Evolutionary conservation across 1,140 invertebrate species (phyloP), one percentile per base, ranked within the genome.

Genomic region (Rhyacophila brunnea): DNA sequence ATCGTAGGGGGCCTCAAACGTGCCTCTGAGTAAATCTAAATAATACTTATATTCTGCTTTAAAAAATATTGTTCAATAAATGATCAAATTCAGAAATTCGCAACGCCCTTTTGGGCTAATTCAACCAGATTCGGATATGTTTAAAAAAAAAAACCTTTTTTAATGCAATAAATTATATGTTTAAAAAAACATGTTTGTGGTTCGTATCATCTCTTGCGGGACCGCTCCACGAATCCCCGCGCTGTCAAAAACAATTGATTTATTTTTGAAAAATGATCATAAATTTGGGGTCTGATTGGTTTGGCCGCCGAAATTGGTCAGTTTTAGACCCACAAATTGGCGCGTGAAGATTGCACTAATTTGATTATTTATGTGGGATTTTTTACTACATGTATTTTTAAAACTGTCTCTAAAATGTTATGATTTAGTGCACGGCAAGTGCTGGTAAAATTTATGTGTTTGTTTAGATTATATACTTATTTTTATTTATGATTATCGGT

Each of bases 231-330:
- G n/a, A 45, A 23, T 18, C 15, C 43, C 11, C 10, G 15, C 15
- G 43, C 60, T 45, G 60, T 47, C 55, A 32, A 45, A 19, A 19
- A 36, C 32, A 55, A 50, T 64, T 64, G 61, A 64, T 64, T 64
- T 64, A 64, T 64, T 57, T 50, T 45, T 56, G 61, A 59, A 64
- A 64, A 64, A 64, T 64, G 56, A 46, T 35, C 61, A 59, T 64
- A 64, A 64, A 64, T 64, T 59, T 64, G 19, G 61, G 61, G 61
- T 59, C 44, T 55, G 61, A 59, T 64, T 55, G 61, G 56, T 49
- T 58, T 34, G 42, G 19, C 50, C 44, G 34, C 49, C 55, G 20
- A 51, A 48, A 45, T 43, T 17, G 20, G 15, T 53, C 43, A 40
- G 40, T 44, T 32, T 17, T 58, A 15, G 44, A 47, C 23, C 45